A percentile compares a stretch with the other conserved stretches of the same genome.
These are phyloP conservation scores for Chaetoderma sp. DNA, from an alignment of 2,888 invertebrate species.

Conservation along the genomic window DNA sequence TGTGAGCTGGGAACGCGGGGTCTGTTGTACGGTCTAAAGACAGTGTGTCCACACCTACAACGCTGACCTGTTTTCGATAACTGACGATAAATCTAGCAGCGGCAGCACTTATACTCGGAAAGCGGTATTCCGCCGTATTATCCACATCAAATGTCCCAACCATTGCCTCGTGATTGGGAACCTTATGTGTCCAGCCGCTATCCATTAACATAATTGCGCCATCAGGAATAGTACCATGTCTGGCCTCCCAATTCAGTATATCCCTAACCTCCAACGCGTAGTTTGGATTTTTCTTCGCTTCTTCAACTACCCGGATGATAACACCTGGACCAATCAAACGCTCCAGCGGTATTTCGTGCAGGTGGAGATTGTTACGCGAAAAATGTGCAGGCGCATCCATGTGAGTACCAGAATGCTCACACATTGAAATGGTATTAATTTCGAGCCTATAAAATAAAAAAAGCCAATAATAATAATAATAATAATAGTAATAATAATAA, in stretches of 20 bases:
- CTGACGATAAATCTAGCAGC: neutral
- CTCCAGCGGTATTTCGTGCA: neutral
- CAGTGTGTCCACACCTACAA: neutral
- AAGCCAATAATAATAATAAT: no score
- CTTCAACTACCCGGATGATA: neutral
- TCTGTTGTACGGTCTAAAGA: neutral
- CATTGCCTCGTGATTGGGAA: neutral
- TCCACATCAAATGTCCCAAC: neutral
- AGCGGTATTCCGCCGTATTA: neutral
- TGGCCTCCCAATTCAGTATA: neutral
- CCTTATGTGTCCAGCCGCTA: neutral
- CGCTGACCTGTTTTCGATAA: neutral
- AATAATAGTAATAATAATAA: no score
- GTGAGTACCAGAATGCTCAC: slow-evolving; percentile 3
- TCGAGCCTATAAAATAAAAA: no score
- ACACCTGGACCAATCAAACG: neutral
- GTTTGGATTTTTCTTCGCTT: neutral
- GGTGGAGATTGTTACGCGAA: neutral
- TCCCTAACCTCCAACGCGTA: neutral
- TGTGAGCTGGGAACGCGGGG: neutral
- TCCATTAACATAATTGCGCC: slow-evolving; percentile 5
- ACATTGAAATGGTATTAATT: no score
- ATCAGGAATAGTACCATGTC: neutral
- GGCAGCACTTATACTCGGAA: neutral
- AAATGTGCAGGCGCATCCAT: slow-evolving; percentile 2